These are phyloP conservation scores for Turdus rufiventris DNA, from an alignment of 2,113 vertebrate genomes.

Conservation along the genomic window DNA sequence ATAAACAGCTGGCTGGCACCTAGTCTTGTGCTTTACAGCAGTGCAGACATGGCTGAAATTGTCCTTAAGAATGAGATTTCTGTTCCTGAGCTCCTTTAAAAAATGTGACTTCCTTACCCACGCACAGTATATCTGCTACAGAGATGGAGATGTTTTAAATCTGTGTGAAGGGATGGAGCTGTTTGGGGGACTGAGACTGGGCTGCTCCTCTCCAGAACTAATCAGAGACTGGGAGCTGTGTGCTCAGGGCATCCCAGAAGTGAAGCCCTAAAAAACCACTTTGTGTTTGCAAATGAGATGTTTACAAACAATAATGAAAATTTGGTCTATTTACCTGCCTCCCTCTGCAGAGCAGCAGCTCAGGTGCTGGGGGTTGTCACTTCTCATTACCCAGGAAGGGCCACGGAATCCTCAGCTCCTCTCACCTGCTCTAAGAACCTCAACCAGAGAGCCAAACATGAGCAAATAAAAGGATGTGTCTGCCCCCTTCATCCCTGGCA, in stretches of 20 bases:
- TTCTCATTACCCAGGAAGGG: background rate
- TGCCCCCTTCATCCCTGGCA: background rate
- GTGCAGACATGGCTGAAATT: background rate
- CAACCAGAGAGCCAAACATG: fast-evolving
- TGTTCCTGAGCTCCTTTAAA: background rate
- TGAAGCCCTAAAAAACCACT: background rate
- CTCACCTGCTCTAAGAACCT: background rate
- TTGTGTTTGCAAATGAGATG: background rate
- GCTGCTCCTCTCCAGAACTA: background rate
- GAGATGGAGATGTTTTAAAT: background rate
- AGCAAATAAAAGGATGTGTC: background rate
- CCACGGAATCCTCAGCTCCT: background rate
- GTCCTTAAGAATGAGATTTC: background rate
- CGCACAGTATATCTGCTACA: fast-evolving
- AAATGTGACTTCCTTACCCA: background rate
- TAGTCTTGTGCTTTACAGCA: background rate
- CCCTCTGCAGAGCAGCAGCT: background rate
- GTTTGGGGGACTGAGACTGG: background rate
- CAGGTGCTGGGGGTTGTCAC: background rate
- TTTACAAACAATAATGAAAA: background rate
- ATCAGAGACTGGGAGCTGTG: background rate
- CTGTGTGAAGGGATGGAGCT: background rate
- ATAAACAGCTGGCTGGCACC: background rate
- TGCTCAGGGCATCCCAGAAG: background rate
- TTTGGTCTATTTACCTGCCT: background rate